These are phyloP conservation scores for Desoria tigrina DNA, from an alignment of 2,888 invertebrate species.

Conservation along the genomic window DNA sequence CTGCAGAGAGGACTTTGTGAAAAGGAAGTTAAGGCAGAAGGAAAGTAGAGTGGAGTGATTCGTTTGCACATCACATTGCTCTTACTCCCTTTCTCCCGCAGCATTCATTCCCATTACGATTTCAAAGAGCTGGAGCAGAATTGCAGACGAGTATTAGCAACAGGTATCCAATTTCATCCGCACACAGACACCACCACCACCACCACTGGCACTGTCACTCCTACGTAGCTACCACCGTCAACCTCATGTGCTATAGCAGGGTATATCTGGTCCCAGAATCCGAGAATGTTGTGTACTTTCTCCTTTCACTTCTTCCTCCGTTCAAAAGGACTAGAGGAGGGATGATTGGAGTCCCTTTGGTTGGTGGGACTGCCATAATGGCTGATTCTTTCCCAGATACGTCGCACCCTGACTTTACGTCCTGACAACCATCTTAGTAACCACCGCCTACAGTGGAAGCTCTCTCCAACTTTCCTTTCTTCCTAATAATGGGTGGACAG, in stretches of 20 bases:
- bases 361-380: slow-evolving; percentile 2
- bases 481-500: too few species aligned
- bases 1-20: too few species aligned
- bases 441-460: too few species aligned
- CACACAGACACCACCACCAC: slow-evolving; percentile 1
- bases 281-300: too few species aligned
- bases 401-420: too few species aligned
- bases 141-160: slow-evolving; percentile 26
- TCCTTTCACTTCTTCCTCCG: slow-evolving; percentile 7
- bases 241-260: too few species aligned
- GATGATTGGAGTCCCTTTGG: slow-evolving; percentile 10
- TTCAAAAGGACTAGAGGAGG: neutral
- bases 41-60: slow-evolving; percentile 10
- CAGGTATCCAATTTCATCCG: slow-evolving; percentile 42
- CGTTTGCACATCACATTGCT: slow-evolving; percentile 10
- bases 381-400: slow-evolving; percentile 13
- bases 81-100: slow-evolving; percentile 1
- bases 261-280: too few species aligned
- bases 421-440: too few species aligned
- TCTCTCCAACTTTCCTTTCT: too few species aligned
- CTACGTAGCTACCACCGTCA: too few species aligned
- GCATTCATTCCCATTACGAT: slow-evolving; percentile 21
- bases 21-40: too few species aligned
- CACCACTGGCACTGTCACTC: neutral
- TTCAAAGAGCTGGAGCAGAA: slow-evolving; percentile 6